phyloP scores from a whole-genome alignment of 2,113 vertebrate genomes.

The Alosa alosa region DNA sequence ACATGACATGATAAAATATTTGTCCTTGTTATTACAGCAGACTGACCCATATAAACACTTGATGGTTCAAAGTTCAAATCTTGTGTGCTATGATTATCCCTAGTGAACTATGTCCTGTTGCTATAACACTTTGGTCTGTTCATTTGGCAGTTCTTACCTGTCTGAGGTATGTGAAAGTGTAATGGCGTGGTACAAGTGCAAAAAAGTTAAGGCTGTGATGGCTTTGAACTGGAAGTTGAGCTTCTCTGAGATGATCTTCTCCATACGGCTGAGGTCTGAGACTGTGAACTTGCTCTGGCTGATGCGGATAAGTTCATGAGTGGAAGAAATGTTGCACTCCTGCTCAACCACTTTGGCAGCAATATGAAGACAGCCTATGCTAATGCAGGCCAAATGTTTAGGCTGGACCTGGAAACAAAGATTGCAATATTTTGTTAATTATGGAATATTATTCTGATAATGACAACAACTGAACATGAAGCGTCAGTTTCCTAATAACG shows the following conservation, averaged over 20 bases:
- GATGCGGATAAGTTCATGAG: conserved; percentile 92
- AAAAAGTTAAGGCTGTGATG: conserved; percentile 96
- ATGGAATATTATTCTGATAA: not conserved
- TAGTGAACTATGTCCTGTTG: not conserved
- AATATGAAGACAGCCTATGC: conserved; percentile 90
- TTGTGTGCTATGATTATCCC: not conserved
- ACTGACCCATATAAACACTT: conserved; percentile 19
- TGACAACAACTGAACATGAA: not conserved
- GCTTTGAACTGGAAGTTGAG: conserved; percentile 91
- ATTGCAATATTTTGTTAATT: conserved; percentile 2
- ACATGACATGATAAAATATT: not conserved
- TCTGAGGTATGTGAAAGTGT: conserved; percentile 80
- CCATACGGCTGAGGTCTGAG: conserved; percentile 93
- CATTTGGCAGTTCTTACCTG: conserved; percentile 68
- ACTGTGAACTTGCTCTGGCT: conserved; percentile 94
- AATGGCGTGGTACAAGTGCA: conserved; percentile 92
- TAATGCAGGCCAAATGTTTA: conserved; percentile 95
- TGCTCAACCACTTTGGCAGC: conserved; percentile 85
- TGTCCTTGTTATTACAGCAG: not conserved
- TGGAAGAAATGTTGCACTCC: conserved; percentile 82
- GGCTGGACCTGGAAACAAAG: conserved; percentile 80
- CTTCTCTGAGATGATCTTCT: conserved; percentile 93
- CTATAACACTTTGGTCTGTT: not conserved
- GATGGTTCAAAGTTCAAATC: conserved; percentile 27
- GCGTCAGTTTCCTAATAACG: not conserved